phyloP scores from a whole-genome alignment of 1,140 invertebrate species.

The Bombus polaris region DNA sequence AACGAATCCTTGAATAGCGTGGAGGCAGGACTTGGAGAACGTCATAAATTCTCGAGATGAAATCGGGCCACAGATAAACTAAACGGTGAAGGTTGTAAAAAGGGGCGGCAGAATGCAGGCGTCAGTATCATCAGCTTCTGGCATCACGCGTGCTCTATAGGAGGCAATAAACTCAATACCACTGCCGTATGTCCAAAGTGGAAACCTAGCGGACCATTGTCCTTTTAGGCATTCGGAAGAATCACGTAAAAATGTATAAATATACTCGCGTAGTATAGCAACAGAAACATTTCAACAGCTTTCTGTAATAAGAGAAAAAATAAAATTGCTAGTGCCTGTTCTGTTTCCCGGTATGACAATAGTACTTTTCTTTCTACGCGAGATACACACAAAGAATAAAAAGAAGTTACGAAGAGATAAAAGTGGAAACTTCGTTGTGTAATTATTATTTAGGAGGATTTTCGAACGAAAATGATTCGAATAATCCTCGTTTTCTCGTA shows the following conservation, averaged over 20 bases:
- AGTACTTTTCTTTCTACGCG: no score
- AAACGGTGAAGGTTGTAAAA: constrained; percentile 69
- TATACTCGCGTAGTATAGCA: not conserved
- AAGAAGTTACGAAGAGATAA: no score
- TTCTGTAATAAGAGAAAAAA: no score
- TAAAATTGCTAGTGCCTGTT: no score
- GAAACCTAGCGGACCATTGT: not conserved
- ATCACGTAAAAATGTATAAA: not conserved
- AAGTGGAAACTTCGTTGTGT: no score
- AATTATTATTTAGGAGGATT: no score
- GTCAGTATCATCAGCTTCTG: constrained; percentile 16
- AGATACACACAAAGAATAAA: no score
- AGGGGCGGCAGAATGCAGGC: not conserved
- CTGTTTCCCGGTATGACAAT: no score
- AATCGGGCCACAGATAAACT: constrained; percentile 66
- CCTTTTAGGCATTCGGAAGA: not conserved
- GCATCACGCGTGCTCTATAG: constrained; percentile 14
- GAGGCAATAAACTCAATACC: constrained; percentile 50
- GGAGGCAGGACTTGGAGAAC: constrained; percentile 58
- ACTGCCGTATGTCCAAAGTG: not conserved
- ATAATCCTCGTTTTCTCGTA: not conserved
- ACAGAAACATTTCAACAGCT: not conserved
- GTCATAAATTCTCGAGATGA: constrained; percentile 60
- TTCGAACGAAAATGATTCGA: no score
- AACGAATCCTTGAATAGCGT: not conserved